Evolutionary conservation across 1,140 invertebrate species (phyloP).

Genomic region (Cyclina sinensis): DNA sequence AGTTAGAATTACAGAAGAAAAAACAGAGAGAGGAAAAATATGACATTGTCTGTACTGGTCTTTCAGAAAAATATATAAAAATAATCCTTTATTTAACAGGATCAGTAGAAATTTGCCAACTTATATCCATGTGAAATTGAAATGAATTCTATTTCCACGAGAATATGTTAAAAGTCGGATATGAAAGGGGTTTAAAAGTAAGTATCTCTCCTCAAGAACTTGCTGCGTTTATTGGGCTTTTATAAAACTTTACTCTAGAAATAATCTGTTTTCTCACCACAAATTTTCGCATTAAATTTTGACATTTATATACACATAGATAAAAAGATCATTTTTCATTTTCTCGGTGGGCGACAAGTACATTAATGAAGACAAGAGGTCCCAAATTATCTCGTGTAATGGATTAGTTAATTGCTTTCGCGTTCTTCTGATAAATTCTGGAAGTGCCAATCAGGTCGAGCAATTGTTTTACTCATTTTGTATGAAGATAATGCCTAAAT

Average conservation of each 20-base stretch:
- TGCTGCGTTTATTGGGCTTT: conserved; percentile 35
- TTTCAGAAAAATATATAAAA: too few species aligned
- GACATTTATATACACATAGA: conserved; percentile 68
- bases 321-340: conserved; percentile 70
- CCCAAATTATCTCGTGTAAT: conserved; percentile 39
- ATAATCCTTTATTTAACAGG: too few species aligned
- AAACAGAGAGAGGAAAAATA: too few species aligned
- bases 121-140: conserved; percentile 12
- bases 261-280: conserved; percentile 63
- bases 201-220: not conserved
- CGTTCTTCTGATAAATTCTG: conserved; percentile 49
- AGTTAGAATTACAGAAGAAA: too few species aligned
- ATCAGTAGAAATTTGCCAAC: not conserved
- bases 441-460: conserved; percentile 15
- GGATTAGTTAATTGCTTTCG: conserved; percentile 61
- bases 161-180: not conserved
- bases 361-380: conserved; percentile 47
- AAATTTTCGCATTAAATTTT: conserved; percentile 66
- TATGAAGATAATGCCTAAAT: conserved; percentile 3
- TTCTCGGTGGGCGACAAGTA: conserved; percentile 30
- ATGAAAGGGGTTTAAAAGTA: conserved; percentile 26
- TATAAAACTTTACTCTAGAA: conserved; percentile 53
- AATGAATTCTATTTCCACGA: not conserved
- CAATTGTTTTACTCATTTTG: conserved; percentile 38
- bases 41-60: too few species aligned